Evolutionary conservation across 2,113 vertebrate genomes (phyloP).

Genomic region (Rostratula benghalensis): DNA sequence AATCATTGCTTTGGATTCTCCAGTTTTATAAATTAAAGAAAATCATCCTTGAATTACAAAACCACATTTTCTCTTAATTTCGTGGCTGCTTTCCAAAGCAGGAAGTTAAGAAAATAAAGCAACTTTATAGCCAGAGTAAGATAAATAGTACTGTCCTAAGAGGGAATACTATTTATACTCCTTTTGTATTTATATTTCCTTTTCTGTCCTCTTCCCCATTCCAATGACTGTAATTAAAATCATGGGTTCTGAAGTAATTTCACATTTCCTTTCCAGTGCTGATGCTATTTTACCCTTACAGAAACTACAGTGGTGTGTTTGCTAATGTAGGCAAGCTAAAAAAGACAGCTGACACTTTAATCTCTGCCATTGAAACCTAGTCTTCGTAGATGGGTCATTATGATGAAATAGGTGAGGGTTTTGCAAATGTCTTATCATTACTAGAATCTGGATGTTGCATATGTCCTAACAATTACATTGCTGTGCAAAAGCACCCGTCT

Average conservation of each 20-base stretch:
- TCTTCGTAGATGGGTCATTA: neutral
- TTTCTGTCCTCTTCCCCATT: slow-evolving; percentile 27
- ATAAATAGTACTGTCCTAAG: slow-evolving; percentile 64
- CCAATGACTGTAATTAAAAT: slow-evolving; percentile 33
- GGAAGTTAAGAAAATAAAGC: slow-evolving; percentile 64
- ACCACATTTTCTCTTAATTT: slow-evolving; percentile 29
- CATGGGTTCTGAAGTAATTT: slow-evolving; percentile 37
- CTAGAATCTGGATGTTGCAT: neutral
- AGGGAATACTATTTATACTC: slow-evolving; percentile 61
- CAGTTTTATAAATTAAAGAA: neutral
- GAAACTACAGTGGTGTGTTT: neutral
- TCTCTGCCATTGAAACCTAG: neutral
- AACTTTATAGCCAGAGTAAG: slow-evolving; percentile 57
- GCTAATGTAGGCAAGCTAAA: neutral
- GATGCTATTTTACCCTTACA: neutral
- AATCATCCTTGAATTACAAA: slow-evolving; percentile 17
- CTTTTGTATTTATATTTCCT: slow-evolving; percentile 67
- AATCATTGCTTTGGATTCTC: slow-evolving; percentile 17
- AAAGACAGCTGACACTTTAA: neutral
- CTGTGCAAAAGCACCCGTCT: neutral
- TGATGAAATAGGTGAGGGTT: neutral
- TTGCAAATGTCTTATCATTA: neutral
- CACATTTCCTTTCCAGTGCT: neutral
- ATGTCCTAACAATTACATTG: neutral
- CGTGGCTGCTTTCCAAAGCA: slow-evolving; percentile 66